Base-by-base conservation (phyloP, 2,797 vertebrate genomes). In the Falco concolor region DNA sequence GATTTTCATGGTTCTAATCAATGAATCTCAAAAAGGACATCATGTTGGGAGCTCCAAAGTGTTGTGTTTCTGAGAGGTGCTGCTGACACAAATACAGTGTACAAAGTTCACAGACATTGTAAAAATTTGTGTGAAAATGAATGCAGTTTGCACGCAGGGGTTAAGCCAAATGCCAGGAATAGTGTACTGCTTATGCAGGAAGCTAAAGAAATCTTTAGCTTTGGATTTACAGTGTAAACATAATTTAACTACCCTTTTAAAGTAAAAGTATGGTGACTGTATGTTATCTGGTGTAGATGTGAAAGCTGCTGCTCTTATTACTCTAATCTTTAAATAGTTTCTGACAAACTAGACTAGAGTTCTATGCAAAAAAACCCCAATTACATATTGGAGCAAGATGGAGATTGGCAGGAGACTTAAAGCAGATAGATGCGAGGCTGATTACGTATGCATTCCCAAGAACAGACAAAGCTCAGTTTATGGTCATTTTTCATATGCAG, bases 1-100 rank as follows among this genome's bases (percentile, higher is more conserved):
- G 87, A 89, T 94, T 92, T 96, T 83, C 53, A 38, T 90, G 75
- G 57, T 87, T 91, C 40, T 91, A 63, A 74, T 88, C 65, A 83
- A 22, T 53, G 36, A 78, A 44, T 76, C 50, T 75, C 52, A 5
- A 80, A 83, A 57, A 89, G 42, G 40, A 22, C 50, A 50, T 73
- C 40, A 14, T 24, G 52, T 52, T 75, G 65, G 30, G 38, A 70
- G 11, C 70, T 93, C 56, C 40, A 14, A 64, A 86, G n/a, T 54
- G 18, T 77, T 25, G 27, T 1, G 2, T 91, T 89, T 84, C 76
- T 50, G 30, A 70, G 75, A 90, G 68, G 8, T 90, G 38, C 36
- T 80, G 45, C 77, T 78, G 67, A 59, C 47, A 65, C 47, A 73
- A 34, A 61, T 69, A 57, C 0, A 0, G 52, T 72, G 45, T 56